Evolutionary conservation across 2,797 vertebrate genomes (phyloP).

Genomic region (Neosilurus hyrtlii): DNA sequence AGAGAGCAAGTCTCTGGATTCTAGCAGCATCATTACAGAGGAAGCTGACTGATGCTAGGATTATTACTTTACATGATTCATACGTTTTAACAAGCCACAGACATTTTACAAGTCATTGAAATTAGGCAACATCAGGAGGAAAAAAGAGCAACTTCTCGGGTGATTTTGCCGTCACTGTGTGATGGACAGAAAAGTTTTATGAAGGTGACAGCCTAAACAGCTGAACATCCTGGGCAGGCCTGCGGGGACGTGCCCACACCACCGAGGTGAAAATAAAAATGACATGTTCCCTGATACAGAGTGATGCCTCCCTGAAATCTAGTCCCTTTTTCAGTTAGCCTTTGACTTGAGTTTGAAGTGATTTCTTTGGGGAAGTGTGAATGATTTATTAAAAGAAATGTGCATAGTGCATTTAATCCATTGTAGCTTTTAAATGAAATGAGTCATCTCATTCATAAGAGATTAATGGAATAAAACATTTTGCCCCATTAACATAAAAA

Average conservation of each 20-base stretch:
- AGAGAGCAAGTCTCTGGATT: conserved; percentile 42
- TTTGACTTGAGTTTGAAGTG: conserved; percentile 10
- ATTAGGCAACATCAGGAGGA: conserved; percentile 36
- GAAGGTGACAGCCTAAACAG: conserved; percentile 63
- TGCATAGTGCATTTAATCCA: neutral
- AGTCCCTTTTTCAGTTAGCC: conserved; percentile 10
- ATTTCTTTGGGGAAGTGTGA: conserved; percentile 2
- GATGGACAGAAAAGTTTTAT: conserved; percentile 57
- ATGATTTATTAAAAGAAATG: conserved; percentile 7
- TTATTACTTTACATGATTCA: conserved; percentile 56
- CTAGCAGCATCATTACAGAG: conserved; percentile 49
- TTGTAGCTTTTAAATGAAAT: neutral
- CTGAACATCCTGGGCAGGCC: conserved; percentile 70
- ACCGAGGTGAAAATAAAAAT: conserved; percentile 57
- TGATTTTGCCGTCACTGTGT: conserved; percentile 39
- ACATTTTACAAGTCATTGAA: conserved; percentile 27
- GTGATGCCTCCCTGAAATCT: conserved; percentile 33
- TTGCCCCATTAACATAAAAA: neutral
- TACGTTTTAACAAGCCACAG: conserved; percentile 26
- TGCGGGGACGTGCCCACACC: conserved; percentile 67
- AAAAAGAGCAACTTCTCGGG: conserved; percentile 9
- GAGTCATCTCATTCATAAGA: neutral
- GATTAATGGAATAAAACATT: neutral
- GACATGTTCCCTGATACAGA: conserved; percentile 38
- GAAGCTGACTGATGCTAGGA: conserved; percentile 60